These are phyloP conservation scores for Porites cylindrica DNA, from an alignment of 92 coral and sea anemone species.

Conservation along the genomic window DNA sequence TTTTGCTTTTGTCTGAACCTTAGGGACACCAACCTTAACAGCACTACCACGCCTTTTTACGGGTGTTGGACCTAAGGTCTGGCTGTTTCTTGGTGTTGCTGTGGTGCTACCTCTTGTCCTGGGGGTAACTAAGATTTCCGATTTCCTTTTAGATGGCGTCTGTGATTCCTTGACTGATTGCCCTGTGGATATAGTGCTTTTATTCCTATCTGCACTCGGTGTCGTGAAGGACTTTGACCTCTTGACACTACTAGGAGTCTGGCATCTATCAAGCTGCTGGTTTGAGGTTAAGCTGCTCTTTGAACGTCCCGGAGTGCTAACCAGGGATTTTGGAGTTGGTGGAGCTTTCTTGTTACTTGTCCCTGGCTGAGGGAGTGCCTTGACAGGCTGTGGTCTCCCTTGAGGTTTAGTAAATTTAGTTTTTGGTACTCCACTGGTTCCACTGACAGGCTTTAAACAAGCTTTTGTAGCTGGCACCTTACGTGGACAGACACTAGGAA, in stretches of 20 bases:
- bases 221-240: conserved; percentile 43
- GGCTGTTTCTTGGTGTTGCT: conserved; percentile 19
- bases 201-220: neutral
- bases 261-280: neutral
- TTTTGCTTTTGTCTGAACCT: conserved; percentile 13
- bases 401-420: conserved; percentile 78
- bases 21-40: neutral
- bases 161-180: conserved; percentile 8
- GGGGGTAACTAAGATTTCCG: conserved; percentile 20
- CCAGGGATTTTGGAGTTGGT: conserved; percentile 14
- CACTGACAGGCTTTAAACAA: conserved; percentile 62
- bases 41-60: conserved; percentile 22
- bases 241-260: conserved; percentile 13
- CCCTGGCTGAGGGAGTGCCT: conserved; percentile 77
- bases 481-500: conserved; percentile 37
- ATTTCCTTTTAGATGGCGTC: conserved; percentile 34
- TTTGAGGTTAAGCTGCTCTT: neutral
- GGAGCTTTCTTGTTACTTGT: conserved; percentile 43
- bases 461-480: conserved; percentile 65
- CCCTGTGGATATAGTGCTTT: conserved; percentile 10
- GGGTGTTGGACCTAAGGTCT: neutral
- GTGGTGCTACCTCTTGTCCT: conserved; percentile 32
- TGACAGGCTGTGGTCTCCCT: conserved; percentile 84
- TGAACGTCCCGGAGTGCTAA: conserved; percentile 26
- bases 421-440: conserved; percentile 24